These are phyloP conservation scores for Drosophila cognata DNA, from an alignment of 2,888 invertebrate genomes.

Conservation along the genomic window DNA sequence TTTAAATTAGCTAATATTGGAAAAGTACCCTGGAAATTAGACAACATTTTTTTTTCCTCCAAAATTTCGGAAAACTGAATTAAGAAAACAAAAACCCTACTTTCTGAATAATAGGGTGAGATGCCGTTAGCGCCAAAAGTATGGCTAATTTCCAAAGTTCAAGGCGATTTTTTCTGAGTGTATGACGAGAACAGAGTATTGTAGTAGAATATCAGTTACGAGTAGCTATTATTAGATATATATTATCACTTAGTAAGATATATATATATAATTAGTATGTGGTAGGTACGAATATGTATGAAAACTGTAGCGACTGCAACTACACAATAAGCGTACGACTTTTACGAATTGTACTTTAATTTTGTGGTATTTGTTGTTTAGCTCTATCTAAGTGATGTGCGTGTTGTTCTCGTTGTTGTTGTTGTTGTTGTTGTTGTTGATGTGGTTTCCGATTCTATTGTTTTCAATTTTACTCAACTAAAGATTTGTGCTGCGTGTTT, in stretches of 20 bases:
- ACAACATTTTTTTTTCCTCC: background rate
- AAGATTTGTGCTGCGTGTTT: constrained; percentile 16
- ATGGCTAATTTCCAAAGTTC: background rate
- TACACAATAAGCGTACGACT: constrained; percentile 75
- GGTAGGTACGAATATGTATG: constrained; percentile 50
- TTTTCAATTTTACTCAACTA: background rate
- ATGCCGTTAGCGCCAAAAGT: background rate
- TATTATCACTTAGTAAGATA: constrained; percentile 35
- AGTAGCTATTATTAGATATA: constrained; percentile 48
- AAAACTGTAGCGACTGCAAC: constrained; percentile 73
- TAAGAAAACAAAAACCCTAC: background rate
- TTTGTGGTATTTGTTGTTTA: background rate
- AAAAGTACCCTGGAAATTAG: background rate
- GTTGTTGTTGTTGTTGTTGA: constrained; percentile 8
- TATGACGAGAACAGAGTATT: constrained; percentile 20
- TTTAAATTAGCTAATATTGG: background rate
- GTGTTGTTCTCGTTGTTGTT: constrained; percentile 22
- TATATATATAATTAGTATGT: constrained; percentile 51
- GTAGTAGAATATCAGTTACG: constrained; percentile 44
- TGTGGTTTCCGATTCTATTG: constrained; percentile 15
- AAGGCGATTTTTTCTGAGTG: constrained; percentile 13
- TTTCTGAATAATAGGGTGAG: background rate
- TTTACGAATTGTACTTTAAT: constrained; percentile 36
- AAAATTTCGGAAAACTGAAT: background rate
- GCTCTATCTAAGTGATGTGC: constrained; percentile 23